These are phyloP conservation scores for Otocyon megalotis DNA, from an alignment of 2,113 vertebrate species.

Conservation along the genomic window DNA sequence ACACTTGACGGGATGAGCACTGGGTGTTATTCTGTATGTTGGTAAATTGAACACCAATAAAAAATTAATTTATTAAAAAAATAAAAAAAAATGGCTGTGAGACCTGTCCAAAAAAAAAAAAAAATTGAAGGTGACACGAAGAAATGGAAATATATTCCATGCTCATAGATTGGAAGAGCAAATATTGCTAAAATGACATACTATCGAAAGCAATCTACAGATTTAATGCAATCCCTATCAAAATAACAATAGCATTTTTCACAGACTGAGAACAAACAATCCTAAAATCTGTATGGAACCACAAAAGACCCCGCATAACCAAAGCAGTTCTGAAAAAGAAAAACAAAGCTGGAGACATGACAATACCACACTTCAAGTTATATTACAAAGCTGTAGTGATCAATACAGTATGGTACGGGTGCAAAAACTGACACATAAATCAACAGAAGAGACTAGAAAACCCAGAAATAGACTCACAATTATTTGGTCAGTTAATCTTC, in stretches of 20 bases:
- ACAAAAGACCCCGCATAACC: not conserved
- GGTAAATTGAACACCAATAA: too few species aligned
- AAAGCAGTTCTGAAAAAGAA: not conserved
- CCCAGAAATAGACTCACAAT: not conserved
- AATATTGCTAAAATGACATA: not conserved
- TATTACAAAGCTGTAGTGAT: not conserved
- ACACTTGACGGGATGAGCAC: too few species aligned
- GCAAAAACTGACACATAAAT: not conserved
- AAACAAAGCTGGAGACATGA: not conserved
- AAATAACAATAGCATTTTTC: not conserved
- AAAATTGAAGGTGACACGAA: not conserved
- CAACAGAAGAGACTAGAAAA: not conserved
- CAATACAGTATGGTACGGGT: not conserved
- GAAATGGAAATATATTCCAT: not conserved
- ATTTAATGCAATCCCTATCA: not conserved
- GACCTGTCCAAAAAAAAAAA: too few species aligned
- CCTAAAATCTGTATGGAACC: not conserved
- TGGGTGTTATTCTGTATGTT: too few species aligned
- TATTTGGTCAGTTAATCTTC: not conserved
- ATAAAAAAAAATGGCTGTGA: too few species aligned
- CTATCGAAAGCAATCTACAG: not conserved
- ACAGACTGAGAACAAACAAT: not conserved
- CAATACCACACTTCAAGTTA: not conserved
- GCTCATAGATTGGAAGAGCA: not conserved
- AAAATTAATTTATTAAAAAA: too few species aligned